Conservation (phyloP, 1,140 invertebrate genomes). For the Drosophila sp. region DNA sequence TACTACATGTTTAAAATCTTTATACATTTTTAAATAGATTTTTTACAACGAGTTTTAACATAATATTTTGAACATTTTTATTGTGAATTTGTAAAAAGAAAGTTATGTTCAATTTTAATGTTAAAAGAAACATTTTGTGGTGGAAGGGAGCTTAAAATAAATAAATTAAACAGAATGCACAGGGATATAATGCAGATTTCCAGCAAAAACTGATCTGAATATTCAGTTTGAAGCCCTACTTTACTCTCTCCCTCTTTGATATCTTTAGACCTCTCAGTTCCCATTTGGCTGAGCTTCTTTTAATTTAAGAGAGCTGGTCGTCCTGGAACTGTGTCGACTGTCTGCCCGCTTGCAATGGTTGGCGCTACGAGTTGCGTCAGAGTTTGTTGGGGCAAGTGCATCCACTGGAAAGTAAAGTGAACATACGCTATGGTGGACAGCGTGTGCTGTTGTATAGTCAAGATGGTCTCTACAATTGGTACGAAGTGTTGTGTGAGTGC, state of each 20-base stretch:
- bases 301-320: conserved; percentile 25
- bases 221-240: not conserved
- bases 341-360: conserved; percentile 31
- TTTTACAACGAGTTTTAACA: too few relatives aligned
- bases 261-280: not conserved
- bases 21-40: too few relatives aligned
- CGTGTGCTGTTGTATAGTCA: conserved; percentile 29
- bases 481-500: conserved; percentile 49
- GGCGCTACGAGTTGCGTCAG: conserved; percentile 37
- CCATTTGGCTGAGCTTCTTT: too few relatives aligned
- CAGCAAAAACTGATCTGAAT: too few relatives aligned
- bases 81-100: too few relatives aligned
- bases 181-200: too few relatives aligned
- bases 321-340: conserved; percentile 32
- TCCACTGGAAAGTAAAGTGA: conserved; percentile 16
- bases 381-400: conserved; percentile 14
- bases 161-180: too few relatives aligned
- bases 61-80: too few relatives aligned
- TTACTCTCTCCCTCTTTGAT: not conserved
- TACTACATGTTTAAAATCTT: too few relatives aligned
- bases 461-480: conserved; percentile 38
- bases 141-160: too few relatives aligned
- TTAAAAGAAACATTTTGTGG: too few relatives aligned
- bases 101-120: too few relatives aligned
- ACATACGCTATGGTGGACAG: conserved; percentile 21